A percentile compares a stretch with the other conserved stretches of the same genome.
Evolutionary conservation across 2,888 invertebrate species (phyloP).

Genomic region (Polydrusus cervinus): DNA sequence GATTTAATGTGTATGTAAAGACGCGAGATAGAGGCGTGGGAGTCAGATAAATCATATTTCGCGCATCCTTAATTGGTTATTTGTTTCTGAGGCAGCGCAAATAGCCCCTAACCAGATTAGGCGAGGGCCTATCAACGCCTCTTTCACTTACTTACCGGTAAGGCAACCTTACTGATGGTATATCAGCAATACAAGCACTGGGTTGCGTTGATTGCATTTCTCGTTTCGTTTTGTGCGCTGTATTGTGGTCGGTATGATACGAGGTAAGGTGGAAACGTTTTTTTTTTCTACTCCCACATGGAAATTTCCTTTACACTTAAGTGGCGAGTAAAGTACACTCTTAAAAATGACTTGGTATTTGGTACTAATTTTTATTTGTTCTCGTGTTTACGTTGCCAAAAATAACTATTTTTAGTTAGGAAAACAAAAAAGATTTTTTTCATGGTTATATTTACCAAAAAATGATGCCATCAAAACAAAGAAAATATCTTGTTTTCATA

Average conservation of each 20-base stretch:
- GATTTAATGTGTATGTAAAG: constrained; percentile 8
- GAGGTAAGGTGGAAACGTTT: too few species aligned
- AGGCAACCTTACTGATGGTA: neutral
- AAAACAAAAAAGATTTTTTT: too few species aligned
- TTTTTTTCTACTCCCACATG: too few species aligned
- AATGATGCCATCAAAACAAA: too few species aligned
- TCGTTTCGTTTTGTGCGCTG: neutral
- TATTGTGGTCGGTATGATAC: neutral
- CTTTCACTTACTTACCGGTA: constrained; percentile 46
- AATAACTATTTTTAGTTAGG: too few species aligned
- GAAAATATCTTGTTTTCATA: too few species aligned
- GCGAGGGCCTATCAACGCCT: constrained; percentile 51
- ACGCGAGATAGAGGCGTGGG: constrained; percentile 34
- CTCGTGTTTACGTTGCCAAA: too few species aligned
- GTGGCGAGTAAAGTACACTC: too few species aligned
- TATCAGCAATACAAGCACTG: neutral
- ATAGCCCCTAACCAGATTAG: constrained; percentile 54
- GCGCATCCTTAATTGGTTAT: constrained; percentile 51
- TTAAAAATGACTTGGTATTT: too few species aligned
- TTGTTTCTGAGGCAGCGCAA: constrained; percentile 52
- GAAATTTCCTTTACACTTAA: too few species aligned
- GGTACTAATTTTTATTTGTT: too few species aligned
- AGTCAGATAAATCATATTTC: constrained; percentile 51
- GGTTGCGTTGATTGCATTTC: constrained; percentile 5
- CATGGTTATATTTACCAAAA: too few species aligned